Conservation (phyloP, 2,888 invertebrate genomes). For the Oxystoma pomonae region DNA sequence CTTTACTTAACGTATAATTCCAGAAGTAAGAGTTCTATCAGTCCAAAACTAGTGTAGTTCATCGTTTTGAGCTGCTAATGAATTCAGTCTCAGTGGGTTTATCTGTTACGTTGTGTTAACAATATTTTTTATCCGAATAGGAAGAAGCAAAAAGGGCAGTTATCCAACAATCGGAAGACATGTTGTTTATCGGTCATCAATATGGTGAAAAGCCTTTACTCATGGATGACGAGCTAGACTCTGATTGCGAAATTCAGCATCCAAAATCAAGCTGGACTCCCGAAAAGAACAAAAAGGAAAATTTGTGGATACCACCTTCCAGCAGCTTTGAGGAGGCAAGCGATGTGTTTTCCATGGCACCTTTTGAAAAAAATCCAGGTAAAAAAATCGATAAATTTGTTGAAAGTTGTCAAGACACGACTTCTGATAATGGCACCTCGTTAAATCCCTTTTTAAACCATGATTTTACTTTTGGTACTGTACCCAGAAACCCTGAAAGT, state of each 20-base stretch:
- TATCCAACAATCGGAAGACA: slow-evolving; percentile 46
- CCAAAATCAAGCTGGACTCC: slow-evolving; percentile 24
- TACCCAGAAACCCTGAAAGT: slow-evolving; percentile 32
- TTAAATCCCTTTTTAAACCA: slow-evolving; percentile 42
- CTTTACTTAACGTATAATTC: too few relatives aligned
- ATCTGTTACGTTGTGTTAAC: too few relatives aligned
- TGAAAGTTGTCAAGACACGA: neutral
- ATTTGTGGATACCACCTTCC: slow-evolving; percentile 42
- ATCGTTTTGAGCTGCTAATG: too few relatives aligned
- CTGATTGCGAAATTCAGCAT: slow-evolving; percentile 49
- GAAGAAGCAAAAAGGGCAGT: slow-evolving; percentile 44
- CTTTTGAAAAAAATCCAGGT: slow-evolving; percentile 50
- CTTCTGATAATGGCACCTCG: slow-evolving; percentile 6
- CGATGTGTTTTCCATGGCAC: slow-evolving; percentile 69
- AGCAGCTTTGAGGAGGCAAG: slow-evolving; percentile 47
- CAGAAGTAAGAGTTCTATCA: too few relatives aligned
- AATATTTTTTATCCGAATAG: too few relatives aligned
- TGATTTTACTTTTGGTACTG: slow-evolving; percentile 24
- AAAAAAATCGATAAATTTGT: slow-evolving; percentile 20
- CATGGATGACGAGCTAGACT: slow-evolving; percentile 73
- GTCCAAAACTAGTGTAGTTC: too few relatives aligned
- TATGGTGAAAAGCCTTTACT: slow-evolving; percentile 72
- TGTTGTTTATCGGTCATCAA: slow-evolving; percentile 66
- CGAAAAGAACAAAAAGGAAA: slow-evolving; percentile 34
- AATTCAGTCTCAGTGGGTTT: too few relatives aligned